A percentile compares a stretch with the other conserved stretches of the same genome.
Conservation (phyloP, 1,140 invertebrate species). For the Dufourea novaeangliae region DNA sequence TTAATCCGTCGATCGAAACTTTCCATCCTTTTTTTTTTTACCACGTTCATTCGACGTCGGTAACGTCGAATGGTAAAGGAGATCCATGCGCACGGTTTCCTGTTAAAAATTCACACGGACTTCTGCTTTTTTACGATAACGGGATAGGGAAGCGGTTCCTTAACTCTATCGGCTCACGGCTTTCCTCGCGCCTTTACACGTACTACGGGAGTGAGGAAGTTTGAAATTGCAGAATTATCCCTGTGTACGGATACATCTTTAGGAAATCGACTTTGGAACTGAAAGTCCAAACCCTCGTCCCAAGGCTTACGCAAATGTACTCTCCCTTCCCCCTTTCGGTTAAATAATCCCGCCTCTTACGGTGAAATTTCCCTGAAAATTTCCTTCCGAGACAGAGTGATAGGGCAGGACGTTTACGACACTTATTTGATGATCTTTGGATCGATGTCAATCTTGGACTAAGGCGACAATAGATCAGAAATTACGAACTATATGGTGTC, state of each 20-base stretch:
- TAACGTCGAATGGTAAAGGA: slow-evolving; percentile 14
- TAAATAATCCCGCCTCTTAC: slow-evolving; percentile 28
- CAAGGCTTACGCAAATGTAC: slow-evolving; percentile 33
- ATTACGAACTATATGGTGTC: too few species aligned
- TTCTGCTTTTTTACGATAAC: slow-evolving; percentile 53
- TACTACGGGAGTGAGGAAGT: slow-evolving; percentile 48
- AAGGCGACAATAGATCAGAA: neutral
- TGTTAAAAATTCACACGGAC: slow-evolving; percentile 24
- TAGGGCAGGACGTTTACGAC: neutral
- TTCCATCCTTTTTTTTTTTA: neutral
- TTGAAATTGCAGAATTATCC: slow-evolving; percentile 52
- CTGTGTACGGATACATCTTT: slow-evolving; percentile 41
- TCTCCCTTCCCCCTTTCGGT: neutral
- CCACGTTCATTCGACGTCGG: neutral
- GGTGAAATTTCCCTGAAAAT: slow-evolving; percentile 31
- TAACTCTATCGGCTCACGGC: slow-evolving; percentile 43
- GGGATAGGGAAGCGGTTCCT: slow-evolving; percentile 33
- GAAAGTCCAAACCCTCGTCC: slow-evolving; percentile 37
- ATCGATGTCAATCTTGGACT: neutral
- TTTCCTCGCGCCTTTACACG: slow-evolving; percentile 48
- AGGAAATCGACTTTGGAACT: slow-evolving; percentile 58
- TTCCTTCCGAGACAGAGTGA: neutral
- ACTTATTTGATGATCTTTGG: neutral
- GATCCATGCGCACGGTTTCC: neutral
- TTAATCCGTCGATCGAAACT: neutral